These are phyloP conservation scores for Lomographa bimaculata DNA, from an alignment of 2,888 invertebrate species.

Conservation along the genomic window DNA sequence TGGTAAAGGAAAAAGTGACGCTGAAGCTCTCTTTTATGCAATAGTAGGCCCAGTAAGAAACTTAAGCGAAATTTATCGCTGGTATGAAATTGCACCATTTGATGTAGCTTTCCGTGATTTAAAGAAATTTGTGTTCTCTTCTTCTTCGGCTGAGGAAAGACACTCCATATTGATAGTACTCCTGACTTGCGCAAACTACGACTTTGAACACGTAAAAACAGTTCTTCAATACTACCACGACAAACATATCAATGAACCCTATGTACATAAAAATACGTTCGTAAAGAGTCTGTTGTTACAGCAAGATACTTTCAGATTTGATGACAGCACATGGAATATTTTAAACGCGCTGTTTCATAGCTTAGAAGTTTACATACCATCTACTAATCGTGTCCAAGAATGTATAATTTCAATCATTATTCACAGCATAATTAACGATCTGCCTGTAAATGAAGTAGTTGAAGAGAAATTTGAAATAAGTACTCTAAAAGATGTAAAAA, in stretches of 20 bases:
- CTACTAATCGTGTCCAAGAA: constrained; percentile 11
- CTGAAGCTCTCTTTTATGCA: constrained; percentile 15
- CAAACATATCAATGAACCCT: constrained; percentile 18
- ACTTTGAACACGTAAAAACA: constrained; percentile 3
- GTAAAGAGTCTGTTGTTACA: constrained; percentile 6
- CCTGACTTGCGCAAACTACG: constrained; percentile 5
- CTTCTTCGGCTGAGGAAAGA: constrained; percentile 4
- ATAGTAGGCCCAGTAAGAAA: constrained; percentile 23
- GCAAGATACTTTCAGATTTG: constrained; percentile 4
- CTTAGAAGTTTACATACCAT: constrained; percentile 17
- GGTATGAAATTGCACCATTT: constrained; percentile 58
- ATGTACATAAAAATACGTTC: constrained; percentile 8
- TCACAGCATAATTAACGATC: constrained; percentile 16
- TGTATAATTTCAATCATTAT: constrained; percentile 11
- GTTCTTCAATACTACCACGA: constrained; percentile 17
- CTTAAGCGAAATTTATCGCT: constrained; percentile 31
- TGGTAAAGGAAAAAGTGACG: constrained; percentile 37
- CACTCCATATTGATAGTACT: constrained; percentile 8
- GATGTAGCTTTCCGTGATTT: constrained; percentile 50
- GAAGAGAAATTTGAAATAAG: constrained; percentile 46
- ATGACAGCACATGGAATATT: constrained; percentile 11
- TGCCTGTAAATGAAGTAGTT: constrained; percentile 44
- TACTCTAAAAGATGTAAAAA: constrained; percentile 37
- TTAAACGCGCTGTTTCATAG: constrained; percentile 15
- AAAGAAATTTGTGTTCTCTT: constrained; percentile 35